Evolutionary conservation across 2,888 invertebrate species (phyloP).

Genomic region (Rhyacophila evoluta): DNA sequence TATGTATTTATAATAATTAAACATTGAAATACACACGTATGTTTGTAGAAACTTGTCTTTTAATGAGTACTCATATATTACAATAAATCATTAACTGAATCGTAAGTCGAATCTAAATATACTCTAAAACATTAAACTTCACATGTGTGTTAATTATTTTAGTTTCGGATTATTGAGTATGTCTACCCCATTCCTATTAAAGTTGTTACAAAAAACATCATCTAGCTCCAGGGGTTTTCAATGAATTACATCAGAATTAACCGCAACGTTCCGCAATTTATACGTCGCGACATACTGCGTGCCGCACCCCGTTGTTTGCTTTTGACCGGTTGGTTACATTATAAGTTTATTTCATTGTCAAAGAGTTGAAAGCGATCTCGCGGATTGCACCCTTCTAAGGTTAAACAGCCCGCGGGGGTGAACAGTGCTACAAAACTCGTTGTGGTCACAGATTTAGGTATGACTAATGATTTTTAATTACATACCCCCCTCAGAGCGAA

Average conservation of each 20-base stretch:
- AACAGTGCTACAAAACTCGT: background rate
- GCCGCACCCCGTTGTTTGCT: conserved; percentile 25
- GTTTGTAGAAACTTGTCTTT: no score
- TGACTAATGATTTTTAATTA: no score
- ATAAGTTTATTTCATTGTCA: conserved; percentile 29
- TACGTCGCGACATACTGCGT: conserved; percentile 29
- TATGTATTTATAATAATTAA: no score
- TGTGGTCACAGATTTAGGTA: background rate
- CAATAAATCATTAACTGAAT: no score
- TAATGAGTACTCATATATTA: no score
- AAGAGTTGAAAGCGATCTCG: conserved; percentile 32
- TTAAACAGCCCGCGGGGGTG: background rate
- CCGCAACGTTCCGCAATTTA: conserved; percentile 30
- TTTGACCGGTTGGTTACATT: conserved; percentile 16
- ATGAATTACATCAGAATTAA: conserved; percentile 32
- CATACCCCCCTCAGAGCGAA: no score
- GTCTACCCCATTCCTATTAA: background rate
- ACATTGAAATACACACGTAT: no score
- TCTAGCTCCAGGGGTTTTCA: conserved; percentile 34
- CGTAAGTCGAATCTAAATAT: no score
- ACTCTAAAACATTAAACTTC: no score
- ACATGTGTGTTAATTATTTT: no score
- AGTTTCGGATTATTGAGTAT: no score
- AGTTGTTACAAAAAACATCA: background rate
- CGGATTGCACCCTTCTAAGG: background rate